phyloP scores from a whole-genome alignment of 23 tunicate genomes.

The Trididemnum clinides region DNA sequence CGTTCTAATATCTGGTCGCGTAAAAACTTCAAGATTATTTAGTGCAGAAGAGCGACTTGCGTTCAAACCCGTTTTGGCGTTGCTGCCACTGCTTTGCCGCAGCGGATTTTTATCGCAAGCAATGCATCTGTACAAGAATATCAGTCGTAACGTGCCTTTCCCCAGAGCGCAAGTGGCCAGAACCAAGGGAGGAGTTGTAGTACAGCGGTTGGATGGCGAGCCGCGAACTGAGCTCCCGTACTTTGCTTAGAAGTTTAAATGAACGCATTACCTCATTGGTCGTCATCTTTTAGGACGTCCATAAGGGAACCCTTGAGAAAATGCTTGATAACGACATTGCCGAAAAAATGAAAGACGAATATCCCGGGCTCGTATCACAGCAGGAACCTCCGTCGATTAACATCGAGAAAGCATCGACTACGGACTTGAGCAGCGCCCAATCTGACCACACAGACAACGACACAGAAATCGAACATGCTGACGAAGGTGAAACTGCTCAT shows the following conservation, averaged over 20 bases:
- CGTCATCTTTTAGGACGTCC: background rate
- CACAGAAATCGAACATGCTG: slow-evolving; percentile 15
- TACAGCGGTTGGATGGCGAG: no score
- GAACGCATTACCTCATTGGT: background rate
- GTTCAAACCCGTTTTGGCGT: no score
- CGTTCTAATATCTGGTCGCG: no score
- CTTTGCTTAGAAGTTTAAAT: no score
- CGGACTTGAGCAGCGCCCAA: slow-evolving; percentile 7
- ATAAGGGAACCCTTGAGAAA: slow-evolving; percentile 43
- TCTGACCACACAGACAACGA: slow-evolving; percentile 1
- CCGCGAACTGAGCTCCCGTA: no score
- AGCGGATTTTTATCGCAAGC: no score
- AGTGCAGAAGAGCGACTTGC: no score
- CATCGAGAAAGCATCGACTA: background rate
- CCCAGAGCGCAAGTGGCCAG: background rate
- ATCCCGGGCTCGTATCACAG: background rate
- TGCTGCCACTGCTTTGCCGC: no score
- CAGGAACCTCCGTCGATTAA: background rate
- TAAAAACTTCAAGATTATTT: no score
- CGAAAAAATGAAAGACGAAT: slow-evolving; percentile 61
- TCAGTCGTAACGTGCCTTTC: background rate
- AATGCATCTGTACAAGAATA: background rate
- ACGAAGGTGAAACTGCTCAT: background rate
- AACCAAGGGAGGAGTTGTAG: background rate
- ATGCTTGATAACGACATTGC: slow-evolving; percentile 75